Evolutionary conservation across 1,140 invertebrate genomes (phyloP), one percentile per base, ranked within the genome.

Genomic region (Drosophila mauritiana): DNA sequence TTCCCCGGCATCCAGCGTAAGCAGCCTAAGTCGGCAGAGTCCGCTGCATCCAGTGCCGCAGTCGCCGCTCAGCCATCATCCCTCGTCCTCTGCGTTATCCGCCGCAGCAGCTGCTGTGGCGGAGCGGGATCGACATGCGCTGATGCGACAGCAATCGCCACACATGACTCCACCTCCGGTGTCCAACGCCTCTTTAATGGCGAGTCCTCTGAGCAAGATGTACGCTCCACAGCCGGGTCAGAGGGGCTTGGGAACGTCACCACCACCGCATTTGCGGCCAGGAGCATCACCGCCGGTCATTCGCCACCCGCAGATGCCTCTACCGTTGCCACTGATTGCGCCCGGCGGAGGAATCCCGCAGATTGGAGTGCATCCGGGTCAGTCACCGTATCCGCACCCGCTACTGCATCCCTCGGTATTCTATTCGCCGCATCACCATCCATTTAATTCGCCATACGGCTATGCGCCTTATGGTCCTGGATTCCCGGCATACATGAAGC

Each of bases 131-230:
- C 84, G 92, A 13, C 92, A 92, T 52, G 91, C 91, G 12, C 55
- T 92, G 56, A 46, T 92, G 40, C 78, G 88, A 51, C 93, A 81
- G 75, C 93, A 93, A 82, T 91, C 93, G 61, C 90, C 91, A 57
- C 81, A 92, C 67, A 91, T 92, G 90, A 92, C 93, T 58, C 86
- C 92, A 37, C 86, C 92, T 55, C 90, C 93, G 49, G 91, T 92
- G 67, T 90, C 93, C 57, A 92, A 91, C 78, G 80, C 92, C 78
- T 89, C 92, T 79, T 65, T 92, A 51, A 92, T 92, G 89, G 90
- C 90, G 27, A 92, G 92, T 73, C 92, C 92, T 4, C 69, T 92
- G 36, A 92, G 88, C 70, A 92, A 92, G 63, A 91, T 92, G 88
- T 92, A 92, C 34, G 91, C 89, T 2, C 89, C 88, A 12, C 91